Evolutionary conservation across 2,113 vertebrate species (phyloP).

Genomic region (Microcebus murinus): DNA sequence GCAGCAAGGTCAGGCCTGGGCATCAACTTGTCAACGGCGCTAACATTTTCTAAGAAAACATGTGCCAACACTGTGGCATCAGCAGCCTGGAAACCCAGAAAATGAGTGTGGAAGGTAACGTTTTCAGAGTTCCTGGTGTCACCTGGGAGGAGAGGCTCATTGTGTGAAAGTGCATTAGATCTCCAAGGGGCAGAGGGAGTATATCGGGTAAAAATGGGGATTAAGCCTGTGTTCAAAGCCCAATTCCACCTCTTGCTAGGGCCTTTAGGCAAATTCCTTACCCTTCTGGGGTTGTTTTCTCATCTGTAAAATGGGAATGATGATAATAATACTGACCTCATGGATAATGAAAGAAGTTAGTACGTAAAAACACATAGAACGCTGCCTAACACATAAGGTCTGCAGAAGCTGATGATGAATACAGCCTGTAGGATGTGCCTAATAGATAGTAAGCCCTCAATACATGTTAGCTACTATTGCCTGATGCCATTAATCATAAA

Average conservation of each 20-base stretch:
- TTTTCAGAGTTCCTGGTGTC: neutral
- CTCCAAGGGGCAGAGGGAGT: neutral
- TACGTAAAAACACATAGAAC: neutral
- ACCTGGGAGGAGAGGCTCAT: neutral
- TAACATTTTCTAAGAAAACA: neutral
- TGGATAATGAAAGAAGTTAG: neutral
- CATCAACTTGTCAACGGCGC: neutral
- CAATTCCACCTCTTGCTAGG: neutral
- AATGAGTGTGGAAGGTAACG: neutral
- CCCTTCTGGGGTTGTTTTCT: neutral
- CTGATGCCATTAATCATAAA: neutral
- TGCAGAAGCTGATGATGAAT: neutral
- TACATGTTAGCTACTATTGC: neutral
- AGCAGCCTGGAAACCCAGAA: neutral
- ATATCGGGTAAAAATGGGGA: neutral
- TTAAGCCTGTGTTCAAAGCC: neutral
- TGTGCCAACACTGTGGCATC: neutral
- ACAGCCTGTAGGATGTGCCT: neutral
- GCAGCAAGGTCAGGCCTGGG: neutral
- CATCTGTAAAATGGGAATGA: neutral
- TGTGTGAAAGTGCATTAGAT: neutral
- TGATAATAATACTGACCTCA: neutral
- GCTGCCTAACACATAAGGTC: neutral
- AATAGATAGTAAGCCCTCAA: neutral
- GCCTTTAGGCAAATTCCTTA: neutral